Conservation (phyloP, 2,113 vertebrate species). For the Phyllostomus discolor region DNA sequence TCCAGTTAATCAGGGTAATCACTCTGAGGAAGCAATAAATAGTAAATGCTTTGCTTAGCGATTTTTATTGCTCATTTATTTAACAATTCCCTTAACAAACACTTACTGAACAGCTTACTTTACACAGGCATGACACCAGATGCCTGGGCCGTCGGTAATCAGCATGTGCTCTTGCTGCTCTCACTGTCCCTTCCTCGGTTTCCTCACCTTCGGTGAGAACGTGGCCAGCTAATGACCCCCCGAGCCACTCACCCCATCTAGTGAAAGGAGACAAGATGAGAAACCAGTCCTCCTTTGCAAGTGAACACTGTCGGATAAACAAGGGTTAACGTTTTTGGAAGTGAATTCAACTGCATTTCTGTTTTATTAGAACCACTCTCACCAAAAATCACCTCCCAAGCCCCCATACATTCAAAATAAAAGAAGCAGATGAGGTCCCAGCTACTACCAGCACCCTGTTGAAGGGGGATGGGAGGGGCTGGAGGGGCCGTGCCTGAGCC, state of each 20-base stretch:
- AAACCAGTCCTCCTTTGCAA: background rate
- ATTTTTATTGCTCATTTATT: background rate
- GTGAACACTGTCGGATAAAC: too few species aligned
- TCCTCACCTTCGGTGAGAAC: background rate
- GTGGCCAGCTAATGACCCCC: too few species aligned
- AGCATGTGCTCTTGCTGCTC: background rate
- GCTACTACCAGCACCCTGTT: too few species aligned
- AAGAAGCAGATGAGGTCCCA: background rate
- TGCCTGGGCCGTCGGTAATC: background rate
- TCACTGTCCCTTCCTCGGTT: background rate
- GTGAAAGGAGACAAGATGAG: background rate
- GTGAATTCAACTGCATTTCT: background rate
- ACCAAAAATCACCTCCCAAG: background rate
- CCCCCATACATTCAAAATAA: background rate
- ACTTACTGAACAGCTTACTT: background rate
- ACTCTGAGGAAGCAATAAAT: background rate
- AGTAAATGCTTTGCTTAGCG: background rate
- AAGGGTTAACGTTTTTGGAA: background rate
- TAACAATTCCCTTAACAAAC: background rate
- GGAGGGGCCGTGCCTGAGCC: too few species aligned
- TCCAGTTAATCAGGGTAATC: background rate
- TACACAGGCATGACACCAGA: background rate
- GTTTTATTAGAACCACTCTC: background rate
- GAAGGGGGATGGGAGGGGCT: rapidly evolving
- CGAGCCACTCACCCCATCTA: rapidly evolving